These are phyloP conservation scores for Catocala sponsa DNA, from an alignment of 2,888 invertebrate genomes.

Conservation along the genomic window DNA sequence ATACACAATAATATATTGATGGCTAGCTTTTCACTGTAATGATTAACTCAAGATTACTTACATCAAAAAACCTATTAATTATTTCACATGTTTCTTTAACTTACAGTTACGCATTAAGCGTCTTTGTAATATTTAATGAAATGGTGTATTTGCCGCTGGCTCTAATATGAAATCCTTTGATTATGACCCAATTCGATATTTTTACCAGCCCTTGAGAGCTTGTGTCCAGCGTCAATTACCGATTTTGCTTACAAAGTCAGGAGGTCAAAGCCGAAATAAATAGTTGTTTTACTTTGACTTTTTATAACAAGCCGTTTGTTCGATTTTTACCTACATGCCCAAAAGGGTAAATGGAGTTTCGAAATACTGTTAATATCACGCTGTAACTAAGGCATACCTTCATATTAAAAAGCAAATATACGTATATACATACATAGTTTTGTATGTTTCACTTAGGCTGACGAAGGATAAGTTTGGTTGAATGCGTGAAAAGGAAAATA, in stretches of 20 bases:
- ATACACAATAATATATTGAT: background rate
- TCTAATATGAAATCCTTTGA: slow-evolving; percentile 42
- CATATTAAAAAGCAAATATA: too few species aligned
- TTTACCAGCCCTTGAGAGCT: slow-evolving; percentile 25
- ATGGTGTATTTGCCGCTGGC: slow-evolving; percentile 9
- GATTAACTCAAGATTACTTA: background rate
- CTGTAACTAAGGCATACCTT: too few species aligned
- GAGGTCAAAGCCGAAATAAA: slow-evolving; percentile 33
- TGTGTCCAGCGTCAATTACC: slow-evolving; percentile 39
- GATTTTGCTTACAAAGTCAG: slow-evolving; percentile 46
- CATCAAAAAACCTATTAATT: slow-evolving; percentile 3
- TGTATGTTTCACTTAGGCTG: background rate
- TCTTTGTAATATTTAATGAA: slow-evolving; percentile 26
- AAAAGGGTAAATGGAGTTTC: too few species aligned
- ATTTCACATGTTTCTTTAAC: background rate
- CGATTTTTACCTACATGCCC: background rate
- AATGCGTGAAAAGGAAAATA: background rate
- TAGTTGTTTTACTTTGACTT: slow-evolving; percentile 24
- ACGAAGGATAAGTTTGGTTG: background rate
- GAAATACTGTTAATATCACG: too few species aligned
- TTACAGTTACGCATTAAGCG: slow-evolving; percentile 13
- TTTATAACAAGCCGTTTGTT: slow-evolving; percentile 19
- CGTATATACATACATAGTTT: background rate
- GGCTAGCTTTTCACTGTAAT: background rate
- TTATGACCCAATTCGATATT: slow-evolving; percentile 43